Evolutionary conservation across 2,888 invertebrate genomes (phyloP), one percentile per base, ranked within the genome.

Genomic region (Chalcis sispes): DNA sequence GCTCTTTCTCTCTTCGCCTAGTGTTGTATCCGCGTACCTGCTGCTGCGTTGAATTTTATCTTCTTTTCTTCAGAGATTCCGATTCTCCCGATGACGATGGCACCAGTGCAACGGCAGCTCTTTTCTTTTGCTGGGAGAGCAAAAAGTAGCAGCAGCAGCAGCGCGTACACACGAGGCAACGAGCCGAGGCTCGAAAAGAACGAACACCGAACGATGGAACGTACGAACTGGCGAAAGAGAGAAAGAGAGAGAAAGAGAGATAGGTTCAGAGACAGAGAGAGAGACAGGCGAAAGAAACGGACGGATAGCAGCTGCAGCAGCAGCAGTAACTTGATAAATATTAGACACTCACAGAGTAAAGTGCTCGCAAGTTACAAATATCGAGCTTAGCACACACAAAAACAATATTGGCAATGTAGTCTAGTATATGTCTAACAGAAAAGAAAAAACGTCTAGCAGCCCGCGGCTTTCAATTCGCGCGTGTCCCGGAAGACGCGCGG

Each of bases 151-250:
- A 23, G 42, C 54, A 48, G 29, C 74, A 13, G 58, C 65, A 59
- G 59, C 46, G 66, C 56, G 50, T 54, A 40, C 64, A 69, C 71
- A 66, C 65, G 75, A 72, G 71, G 71, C 59, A 25, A 67, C 42
- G 42, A 72, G 69, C 74, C 58, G 62, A 72, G 72, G 65, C 59
- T 65, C 72, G 42, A 42, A 59, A 65, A 72, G 71, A 72, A 50
- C 61, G 13, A 69, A 29, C 59, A 58, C 72, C 69, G 56, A 62
- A 4, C 42, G 62, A 64, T 40, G 62, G 72, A 61, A 62, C 72
- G 76, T 62, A 71, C 59, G 58, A 46, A 61, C 25, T 23, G 42
- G 50, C 56, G 36, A 40, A 27, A 56, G 42, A 13, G 36, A 10
- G 42, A 42, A 7, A 20, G 59, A 40, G 59, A 40, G 64, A 64